Conservation (phyloP, 2,113 vertebrate species). For the Rousettus leschenaultii region DNA sequence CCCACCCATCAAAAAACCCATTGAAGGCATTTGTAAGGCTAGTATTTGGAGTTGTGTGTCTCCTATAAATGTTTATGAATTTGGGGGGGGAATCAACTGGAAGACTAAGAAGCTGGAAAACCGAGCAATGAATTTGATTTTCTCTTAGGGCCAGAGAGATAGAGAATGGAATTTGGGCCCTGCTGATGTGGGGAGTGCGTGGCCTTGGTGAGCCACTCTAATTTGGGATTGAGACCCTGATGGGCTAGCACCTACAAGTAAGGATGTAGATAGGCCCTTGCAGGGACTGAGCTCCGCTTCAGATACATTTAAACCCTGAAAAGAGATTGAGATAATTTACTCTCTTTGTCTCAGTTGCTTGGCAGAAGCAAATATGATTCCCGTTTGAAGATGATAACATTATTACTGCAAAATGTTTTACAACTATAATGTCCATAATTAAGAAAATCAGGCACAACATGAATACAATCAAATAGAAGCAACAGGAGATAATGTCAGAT, state of each 20-base stretch:
- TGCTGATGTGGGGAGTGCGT: neutral
- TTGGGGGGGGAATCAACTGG: neutral
- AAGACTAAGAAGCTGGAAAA: neutral
- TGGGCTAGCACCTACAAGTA: neutral
- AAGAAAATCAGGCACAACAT: neutral
- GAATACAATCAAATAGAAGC: neutral
- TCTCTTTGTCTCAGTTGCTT: neutral
- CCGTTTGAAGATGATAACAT: neutral
- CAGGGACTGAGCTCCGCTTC: neutral
- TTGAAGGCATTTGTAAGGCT: neutral
- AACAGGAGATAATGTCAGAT: neutral
- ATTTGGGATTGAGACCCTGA: neutral
- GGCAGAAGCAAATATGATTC: slow-evolving; percentile 6
- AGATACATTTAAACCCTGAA: neutral
- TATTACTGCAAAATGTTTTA: neutral
- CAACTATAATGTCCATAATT: neutral
- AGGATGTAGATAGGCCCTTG: neutral
- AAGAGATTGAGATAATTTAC: neutral
- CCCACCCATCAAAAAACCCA: neutral
- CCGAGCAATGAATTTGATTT: neutral
- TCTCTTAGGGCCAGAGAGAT: neutral
- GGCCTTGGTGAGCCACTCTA: neutral
- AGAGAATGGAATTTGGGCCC: neutral
- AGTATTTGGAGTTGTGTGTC: neutral
- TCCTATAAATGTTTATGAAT: neutral